These are phyloP conservation scores for Uloborus plumipes DNA, from an alignment of 2,888 invertebrate species.

Conservation along the genomic window DNA sequence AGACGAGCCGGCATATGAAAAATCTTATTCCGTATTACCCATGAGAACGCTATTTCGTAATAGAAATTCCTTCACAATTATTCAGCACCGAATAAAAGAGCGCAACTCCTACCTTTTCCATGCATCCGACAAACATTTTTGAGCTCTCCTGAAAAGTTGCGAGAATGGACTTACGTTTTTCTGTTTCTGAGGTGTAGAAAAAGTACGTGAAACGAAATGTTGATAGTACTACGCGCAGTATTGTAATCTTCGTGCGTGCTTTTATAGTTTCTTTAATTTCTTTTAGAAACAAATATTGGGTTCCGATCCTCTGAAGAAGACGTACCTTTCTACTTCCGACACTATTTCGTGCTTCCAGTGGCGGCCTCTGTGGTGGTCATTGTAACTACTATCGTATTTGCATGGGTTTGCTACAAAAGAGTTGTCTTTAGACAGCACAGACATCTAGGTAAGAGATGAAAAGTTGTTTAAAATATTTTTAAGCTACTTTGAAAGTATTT, in stretches of 20 bases:
- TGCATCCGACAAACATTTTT: too few species aligned
- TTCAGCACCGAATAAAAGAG: too few species aligned
- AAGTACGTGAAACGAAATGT: too few species aligned
- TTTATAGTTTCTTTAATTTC: not conserved
- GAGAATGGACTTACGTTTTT: too few species aligned
- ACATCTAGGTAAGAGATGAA: slow-evolving; percentile 39
- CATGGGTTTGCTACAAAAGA: slow-evolving; percentile 64
- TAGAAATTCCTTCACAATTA: too few species aligned
- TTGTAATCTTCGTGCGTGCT: not conserved
- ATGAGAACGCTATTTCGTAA: too few species aligned
- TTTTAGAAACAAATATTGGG: slow-evolving; percentile 56
- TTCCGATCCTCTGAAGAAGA: slow-evolving; percentile 59
- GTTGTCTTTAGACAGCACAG: slow-evolving; percentile 61
- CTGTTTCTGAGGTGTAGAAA: too few species aligned
- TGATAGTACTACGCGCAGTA: not conserved
- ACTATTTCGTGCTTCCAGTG: slow-evolving; percentile 63
- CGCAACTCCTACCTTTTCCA: too few species aligned
- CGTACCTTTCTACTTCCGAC: slow-evolving; percentile 62
- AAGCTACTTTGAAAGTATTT: not conserved
- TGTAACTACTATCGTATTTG: slow-evolving; percentile 58
- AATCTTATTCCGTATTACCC: too few species aligned
- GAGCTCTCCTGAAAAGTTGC: too few species aligned
- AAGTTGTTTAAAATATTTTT: not conserved
- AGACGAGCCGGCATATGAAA: too few species aligned
- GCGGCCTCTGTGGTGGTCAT: slow-evolving; percentile 63